Base-by-base conservation (phyloP, 2,113 vertebrate genomes). In the Amblyornis subalaris region DNA sequence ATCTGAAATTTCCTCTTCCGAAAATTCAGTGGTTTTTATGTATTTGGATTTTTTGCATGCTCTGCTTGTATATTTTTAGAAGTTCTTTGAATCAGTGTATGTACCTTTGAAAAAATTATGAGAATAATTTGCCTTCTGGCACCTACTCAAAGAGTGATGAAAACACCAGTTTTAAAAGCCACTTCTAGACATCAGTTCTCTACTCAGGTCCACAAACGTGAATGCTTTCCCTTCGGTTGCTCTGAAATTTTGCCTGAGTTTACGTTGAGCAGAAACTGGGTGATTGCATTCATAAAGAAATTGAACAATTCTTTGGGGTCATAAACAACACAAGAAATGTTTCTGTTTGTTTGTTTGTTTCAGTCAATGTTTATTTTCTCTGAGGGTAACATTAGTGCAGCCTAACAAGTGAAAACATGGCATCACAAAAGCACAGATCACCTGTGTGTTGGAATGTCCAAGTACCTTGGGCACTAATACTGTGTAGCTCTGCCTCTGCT, bases 391-490 rank as follows among this genome's bases (percentile, higher is more conserved):
- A 7, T 42, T 16, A 44, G 8, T 71, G 12, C 19, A 85, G 23
- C 33, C 23, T 45, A 65, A 40, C 16, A 61, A 53, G 7, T 31
- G 29, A 64, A 82, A 80, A 42, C 0, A 0, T 25, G 23, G 15
- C 14, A 47, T 51, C 24, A 57, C 36, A 60, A 62, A 12, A 53
- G 13, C 18, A 33, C 21, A 47, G 6, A 33, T 31, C 6, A 29
- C 10, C 10, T 10, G 1, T 62, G 9, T 29, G 17, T 19, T 72
- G 48, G 66, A 93, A 55, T 13, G 4, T 16, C 20, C 7, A 19
- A 19, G 8, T 20, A 25, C 36, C 6, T 16, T 55, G 29, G 20
- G 17, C 3, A 1, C 26, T 33, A 62, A 5, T 2, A 0, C 1
- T 42, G 9, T 23, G 8, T 20, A 72, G 6, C 22, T 33, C 23